These are phyloP conservation scores for Cantharis lateralis DNA, from an alignment of 2,888 invertebrate species.

Conservation along the genomic window DNA sequence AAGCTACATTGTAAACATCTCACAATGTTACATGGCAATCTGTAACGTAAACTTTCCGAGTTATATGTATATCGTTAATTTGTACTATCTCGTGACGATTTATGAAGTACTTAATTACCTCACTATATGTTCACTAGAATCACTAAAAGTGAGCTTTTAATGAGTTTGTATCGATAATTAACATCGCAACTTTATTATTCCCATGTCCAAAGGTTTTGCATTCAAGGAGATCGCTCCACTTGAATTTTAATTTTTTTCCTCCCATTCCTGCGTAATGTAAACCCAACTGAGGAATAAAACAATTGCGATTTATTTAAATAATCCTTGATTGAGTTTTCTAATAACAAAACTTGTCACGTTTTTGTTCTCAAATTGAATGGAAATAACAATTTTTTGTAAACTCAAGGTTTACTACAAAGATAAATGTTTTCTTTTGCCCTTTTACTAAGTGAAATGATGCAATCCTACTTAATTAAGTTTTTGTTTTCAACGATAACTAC, in stretches of 20 bases:
- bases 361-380: neutral
- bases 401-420: neutral
- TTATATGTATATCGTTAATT: neutral
- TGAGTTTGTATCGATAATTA: neutral
- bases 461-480: neutral
- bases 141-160: neutral
- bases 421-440: neutral
- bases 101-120: neutral
- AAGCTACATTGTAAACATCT: neutral
- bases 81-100: neutral
- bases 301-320: neutral
- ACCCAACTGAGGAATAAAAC: neutral
- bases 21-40: neutral
- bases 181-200: neutral
- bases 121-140: neutral
- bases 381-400: neutral
- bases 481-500: neutral
- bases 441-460: neutral
- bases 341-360: neutral
- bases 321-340: neutral
- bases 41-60: neutral
- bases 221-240: neutral
- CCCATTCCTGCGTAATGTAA: neutral
- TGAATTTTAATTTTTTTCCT: neutral
- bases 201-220: neutral